Base-by-base conservation (phyloP, 1,140 invertebrate genomes). In the Drosophila watanabei region DNA sequence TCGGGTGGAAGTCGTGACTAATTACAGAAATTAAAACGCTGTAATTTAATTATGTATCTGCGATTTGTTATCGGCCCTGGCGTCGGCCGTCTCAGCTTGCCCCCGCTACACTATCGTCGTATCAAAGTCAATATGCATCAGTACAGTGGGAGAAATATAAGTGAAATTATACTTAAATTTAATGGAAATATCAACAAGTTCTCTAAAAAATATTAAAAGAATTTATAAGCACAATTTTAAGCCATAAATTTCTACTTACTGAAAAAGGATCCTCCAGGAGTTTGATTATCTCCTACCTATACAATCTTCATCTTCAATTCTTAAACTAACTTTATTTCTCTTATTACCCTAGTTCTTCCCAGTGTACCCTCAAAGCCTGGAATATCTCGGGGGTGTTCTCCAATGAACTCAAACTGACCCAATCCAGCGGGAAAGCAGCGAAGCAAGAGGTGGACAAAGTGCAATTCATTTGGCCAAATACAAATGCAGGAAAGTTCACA, bases 21-120 rank as follows among this genome's bases (percentile, higher is more conserved):
- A 93, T 93, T 93, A 93, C 92, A 92, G 92, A 93, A 93, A 93
- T 93, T 93, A 92, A 93, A 93, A 93, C 92, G 89, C 92, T 93
- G 92, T 93, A 93, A 93, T 92, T 93, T 93, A 93, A 93, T 93
- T 93, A 93, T 93, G 92, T 93, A 93, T 93, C 92, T 91, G 79
- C 86, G 92, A 91, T 92, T 93, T 85, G 85, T 92, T 92, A 92
- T 92, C 91, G 75, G 59, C 70, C 62, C 56, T 62, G 71, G 60
- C 72, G 54, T 57, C 69, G 72, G 59, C 70, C 46, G 65, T 48
- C 48, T 30, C 49, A 39, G 69, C 33, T 46, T 37, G 20, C 39
- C 71, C 75, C 49, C 51, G 59, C 51, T 62, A n/a, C 70, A 35
- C 57, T 70, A 78, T 78, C 75, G 63, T 56, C 41, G 65, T 51